These are phyloP conservation scores for Leucoma salicis DNA, from an alignment of 2,888 invertebrate species.

Conservation along the genomic window DNA sequence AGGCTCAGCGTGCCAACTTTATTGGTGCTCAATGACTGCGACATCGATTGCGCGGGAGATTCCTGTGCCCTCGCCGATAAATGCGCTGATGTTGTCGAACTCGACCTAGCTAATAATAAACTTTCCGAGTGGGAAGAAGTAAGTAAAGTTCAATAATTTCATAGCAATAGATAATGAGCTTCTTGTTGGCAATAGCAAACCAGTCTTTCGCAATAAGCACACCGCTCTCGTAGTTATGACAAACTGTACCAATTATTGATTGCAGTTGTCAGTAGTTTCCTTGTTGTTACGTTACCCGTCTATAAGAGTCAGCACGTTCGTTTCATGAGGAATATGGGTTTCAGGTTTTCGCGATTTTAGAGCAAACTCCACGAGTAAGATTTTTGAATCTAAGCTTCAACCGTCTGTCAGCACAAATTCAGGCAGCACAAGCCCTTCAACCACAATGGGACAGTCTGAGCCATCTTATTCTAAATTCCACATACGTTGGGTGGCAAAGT, in stretches of 20 bases:
- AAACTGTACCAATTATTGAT: constrained; percentile 38
- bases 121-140: constrained; percentile 95
- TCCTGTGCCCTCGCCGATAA: constrained; percentile 89
- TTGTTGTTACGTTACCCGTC: constrained; percentile 26
- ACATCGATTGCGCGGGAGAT: constrained; percentile 94
- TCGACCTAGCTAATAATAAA: constrained; percentile 96
- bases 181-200: constrained; percentile 15
- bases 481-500: constrained; percentile 92
- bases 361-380: constrained; percentile 93
- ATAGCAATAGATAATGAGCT: constrained; percentile 9
- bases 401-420: constrained; percentile 87
- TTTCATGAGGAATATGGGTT: background rate
- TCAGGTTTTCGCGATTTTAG: constrained; percentile 91
- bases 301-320: background rate
- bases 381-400: constrained; percentile 97
- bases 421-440: constrained; percentile 74
- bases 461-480: constrained; percentile 93
- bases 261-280: constrained; percentile 28
- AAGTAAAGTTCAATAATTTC: constrained; percentile 33
- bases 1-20: constrained; percentile 89
- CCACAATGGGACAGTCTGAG: constrained; percentile 84
- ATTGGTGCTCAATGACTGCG: constrained; percentile 94
- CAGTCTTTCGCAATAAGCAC: constrained; percentile 25
- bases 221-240: constrained; percentile 38
- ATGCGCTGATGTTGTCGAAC: constrained; percentile 94